Base-by-base conservation (phyloP, 1,140 invertebrate genomes). In the Drosophila novamexicana region DNA sequence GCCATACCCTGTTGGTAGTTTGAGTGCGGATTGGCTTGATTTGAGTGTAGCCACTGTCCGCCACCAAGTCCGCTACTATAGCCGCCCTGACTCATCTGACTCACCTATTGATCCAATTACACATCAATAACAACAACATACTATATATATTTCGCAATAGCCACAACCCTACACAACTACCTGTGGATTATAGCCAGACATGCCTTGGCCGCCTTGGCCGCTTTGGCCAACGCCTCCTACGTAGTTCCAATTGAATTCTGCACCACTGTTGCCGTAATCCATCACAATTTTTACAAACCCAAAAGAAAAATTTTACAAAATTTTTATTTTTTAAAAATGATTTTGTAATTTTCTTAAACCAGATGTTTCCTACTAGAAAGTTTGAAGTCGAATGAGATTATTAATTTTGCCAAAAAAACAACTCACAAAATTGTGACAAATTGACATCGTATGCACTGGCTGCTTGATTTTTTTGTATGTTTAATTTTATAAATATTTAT, bases 11-110 rank as follows among this genome's bases (percentile, higher is more conserved):
- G 56, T 40, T 69, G 47, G 32, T 49, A 77, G 16, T 47, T 39
- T 5, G 22, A 29, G 22, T 29, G 22, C 1, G 29, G 45, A 49
- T 64, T 67, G 1, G 9, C 61, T 49, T 86, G 83, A 9, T 77
- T 86, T 0, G 83, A 86, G 66, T 88, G 83, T 22, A 88, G 12
- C 83, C 83, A 88, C 36, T 88, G 44, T 7, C 67, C 73, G 2
- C 79, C 68, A 2, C 76, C 75, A 22, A 5, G 22, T 29, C 40
- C 5, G 7, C 18, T 2, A 22, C 37, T 14, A 18, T 12, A 74
- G 10, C 58, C 59, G 8, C 50, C 61, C 2, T 10, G 12, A 42
- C 61, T 44, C 80, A 61, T 72, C n/a, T 63, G 57, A 14, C 62
- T 58, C 69, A 78, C 67, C 64, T 80, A 32, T 7, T 9, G 16